These are phyloP conservation scores for Cydia pomonella DNA, from an alignment of 1,140 invertebrate species.

Conservation along the genomic window DNA sequence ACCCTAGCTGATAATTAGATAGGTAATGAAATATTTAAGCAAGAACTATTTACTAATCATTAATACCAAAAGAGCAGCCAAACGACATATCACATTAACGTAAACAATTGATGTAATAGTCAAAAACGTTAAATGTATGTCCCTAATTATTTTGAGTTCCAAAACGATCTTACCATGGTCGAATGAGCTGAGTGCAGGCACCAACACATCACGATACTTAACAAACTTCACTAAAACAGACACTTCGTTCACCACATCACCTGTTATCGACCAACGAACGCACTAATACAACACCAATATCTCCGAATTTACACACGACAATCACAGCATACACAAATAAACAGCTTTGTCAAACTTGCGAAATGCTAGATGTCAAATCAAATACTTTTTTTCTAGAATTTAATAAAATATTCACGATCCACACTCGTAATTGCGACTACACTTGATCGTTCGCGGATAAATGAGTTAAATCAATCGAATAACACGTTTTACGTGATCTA, in stretches of 20 bases:
- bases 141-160: background rate
- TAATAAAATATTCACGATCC: conserved; percentile 22
- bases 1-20: background rate
- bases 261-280: conserved; percentile 27
- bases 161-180: conserved; percentile 9
- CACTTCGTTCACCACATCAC: conserved; percentile 7
- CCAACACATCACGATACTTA: background rate
- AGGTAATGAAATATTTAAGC: conserved; percentile 19
- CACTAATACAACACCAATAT: conserved; percentile 19
- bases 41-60: background rate
- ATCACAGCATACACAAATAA: conserved; percentile 29
- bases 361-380: conserved; percentile 26
- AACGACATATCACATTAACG: conserved; percentile 20
- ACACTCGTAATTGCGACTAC: background rate
- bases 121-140: conserved; percentile 17
- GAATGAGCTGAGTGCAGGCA: background rate
- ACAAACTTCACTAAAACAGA: conserved; percentile 16
- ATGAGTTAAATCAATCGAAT: background rate
- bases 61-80: background rate
- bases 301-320: conserved; percentile 18
- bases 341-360: conserved; percentile 23
- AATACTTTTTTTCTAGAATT: conserved; percentile 12
- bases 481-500: conserved; percentile 13
- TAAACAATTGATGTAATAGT: conserved; percentile 18
- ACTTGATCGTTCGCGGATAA: background rate